A percentile compares a stretch with the other conserved stretches of the same genome.
Conservation (phyloP, 2,888 invertebrate genomes). For the Thera britannica region DNA sequence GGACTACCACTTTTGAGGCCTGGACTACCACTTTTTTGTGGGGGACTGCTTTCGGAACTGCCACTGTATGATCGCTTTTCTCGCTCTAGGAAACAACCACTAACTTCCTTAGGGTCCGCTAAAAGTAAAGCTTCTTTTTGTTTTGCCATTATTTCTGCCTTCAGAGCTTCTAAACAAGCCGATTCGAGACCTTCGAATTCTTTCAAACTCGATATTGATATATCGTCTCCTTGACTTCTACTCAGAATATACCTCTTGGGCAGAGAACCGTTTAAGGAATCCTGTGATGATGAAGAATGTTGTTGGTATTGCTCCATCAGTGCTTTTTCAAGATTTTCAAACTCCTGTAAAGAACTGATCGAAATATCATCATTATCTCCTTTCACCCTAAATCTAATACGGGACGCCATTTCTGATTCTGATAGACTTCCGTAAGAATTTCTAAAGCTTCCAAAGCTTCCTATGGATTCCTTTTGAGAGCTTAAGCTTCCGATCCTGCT, state of each 20-base stretch:
- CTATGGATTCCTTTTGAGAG: conserved; percentile 91
- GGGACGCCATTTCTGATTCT: conserved; percentile 93
- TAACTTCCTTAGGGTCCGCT: conserved; percentile 83
- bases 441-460: conserved; percentile 92
- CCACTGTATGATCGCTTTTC: conserved; percentile 83
- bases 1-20: conserved; percentile 77
- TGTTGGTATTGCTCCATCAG: conserved; percentile 91
- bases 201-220: conserved; percentile 93
- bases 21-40: conserved; percentile 79
- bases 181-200: conserved; percentile 97
- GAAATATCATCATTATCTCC: conserved; percentile 97
- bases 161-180: conserved; percentile 93
- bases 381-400: conserved; percentile 92
- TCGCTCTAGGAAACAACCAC: conserved; percentile 77
- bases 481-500: conserved; percentile 91
- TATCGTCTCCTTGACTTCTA: conserved; percentile 92
- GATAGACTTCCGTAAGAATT: conserved; percentile 96
- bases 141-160: conserved; percentile 92
- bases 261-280: conserved; percentile 93
- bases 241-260: conserved; percentile 89
- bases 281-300: conserved; percentile 92
- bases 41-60: conserved; percentile 86
- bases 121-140: conserved; percentile 92
- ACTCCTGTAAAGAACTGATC: conserved; percentile 96
- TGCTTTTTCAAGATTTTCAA: conserved; percentile 95